Evolutionary conservation across 2,113 vertebrate genomes (phyloP).

Genomic region (Tetrao urogallus): DNA sequence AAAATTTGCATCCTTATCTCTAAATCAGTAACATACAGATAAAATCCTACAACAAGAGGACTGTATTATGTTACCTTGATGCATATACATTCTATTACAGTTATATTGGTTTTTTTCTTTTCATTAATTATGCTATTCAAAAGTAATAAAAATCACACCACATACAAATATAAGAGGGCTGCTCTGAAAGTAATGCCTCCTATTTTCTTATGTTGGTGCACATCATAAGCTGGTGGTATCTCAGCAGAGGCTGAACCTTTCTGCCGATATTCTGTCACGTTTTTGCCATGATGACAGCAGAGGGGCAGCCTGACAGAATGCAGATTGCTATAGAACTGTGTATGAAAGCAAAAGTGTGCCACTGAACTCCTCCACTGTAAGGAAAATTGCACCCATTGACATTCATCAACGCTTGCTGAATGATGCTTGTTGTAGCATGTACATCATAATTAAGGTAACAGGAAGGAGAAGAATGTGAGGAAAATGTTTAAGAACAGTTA

Average conservation of each 20-base stretch:
- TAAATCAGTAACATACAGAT: background rate
- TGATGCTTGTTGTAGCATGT: background rate
- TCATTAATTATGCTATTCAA: background rate
- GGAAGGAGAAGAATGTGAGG: background rate
- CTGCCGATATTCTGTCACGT: background rate
- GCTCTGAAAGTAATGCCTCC: too few relatives aligned
- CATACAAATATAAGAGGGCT: background rate
- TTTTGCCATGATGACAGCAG: background rate
- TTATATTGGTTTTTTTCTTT: background rate
- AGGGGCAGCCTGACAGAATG: background rate
- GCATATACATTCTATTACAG: background rate
- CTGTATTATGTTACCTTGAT: rapidly evolving
- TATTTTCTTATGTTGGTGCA: background rate
- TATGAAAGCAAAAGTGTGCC: background rate
- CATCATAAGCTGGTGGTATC: background rate
- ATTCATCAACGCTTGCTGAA: background rate
- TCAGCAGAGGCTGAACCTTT: background rate
- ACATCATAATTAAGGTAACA: background rate
- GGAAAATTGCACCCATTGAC: background rate
- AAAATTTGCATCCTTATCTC: background rate
- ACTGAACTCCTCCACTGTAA: background rate
- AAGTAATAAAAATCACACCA: background rate
- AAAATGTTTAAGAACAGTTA: background rate
- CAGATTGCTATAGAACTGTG: background rate
- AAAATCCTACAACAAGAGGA: background rate